Evolutionary conservation across 2,888 invertebrate genomes (phyloP), one percentile per base, ranked within the genome.

Genomic region (Helicoverpa assulta): DNA sequence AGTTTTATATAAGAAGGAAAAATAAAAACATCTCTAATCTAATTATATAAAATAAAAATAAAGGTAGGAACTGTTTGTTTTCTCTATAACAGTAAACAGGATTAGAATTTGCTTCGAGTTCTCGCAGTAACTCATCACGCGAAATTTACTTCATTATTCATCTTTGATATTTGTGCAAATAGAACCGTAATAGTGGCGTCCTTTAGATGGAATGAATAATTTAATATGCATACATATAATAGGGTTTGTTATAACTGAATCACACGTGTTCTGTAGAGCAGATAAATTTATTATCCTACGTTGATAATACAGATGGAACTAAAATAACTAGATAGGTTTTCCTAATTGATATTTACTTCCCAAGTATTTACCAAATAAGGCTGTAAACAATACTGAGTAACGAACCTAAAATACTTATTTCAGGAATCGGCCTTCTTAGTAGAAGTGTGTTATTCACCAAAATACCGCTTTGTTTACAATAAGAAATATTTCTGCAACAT

Each of bases 111-210:
- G 43, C 59, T 56, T 76, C 40, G 59, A 63, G 59, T 68, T 73
- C 43, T 21, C 26, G 7, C 63, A 73, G 68, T 63, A 63, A 73
- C 70, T 63, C 51, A 53, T 70, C 63, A 29, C 40, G 43, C 50
- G 10, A 54, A 58, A 59, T 21, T 74, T 51, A 54, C 33, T 59
- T 60, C 47, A 72, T 53, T 59, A 73, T 69, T 64, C 47, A 54
- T 64, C 64, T 68, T 70, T 79, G 80, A 75, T 62, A 65, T 75
- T 74, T 74, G 18, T 62, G 40, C 52, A 65, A 74, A 69, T 65
- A 79, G 64, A 74, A 69, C 43, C 62, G 70, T 59, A 65, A 75
- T 70, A 52, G 58, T 43, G 55, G 62, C 53, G 65, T 79, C 64
- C 52, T 57, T 65, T 62, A 52, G 51, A 62, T 62, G 16, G 53